Evolutionary conservation across 1,140 invertebrate genomes (phyloP), one percentile per base, ranked within the genome.

Genomic region (Drosophila sulfurigaster): DNA sequence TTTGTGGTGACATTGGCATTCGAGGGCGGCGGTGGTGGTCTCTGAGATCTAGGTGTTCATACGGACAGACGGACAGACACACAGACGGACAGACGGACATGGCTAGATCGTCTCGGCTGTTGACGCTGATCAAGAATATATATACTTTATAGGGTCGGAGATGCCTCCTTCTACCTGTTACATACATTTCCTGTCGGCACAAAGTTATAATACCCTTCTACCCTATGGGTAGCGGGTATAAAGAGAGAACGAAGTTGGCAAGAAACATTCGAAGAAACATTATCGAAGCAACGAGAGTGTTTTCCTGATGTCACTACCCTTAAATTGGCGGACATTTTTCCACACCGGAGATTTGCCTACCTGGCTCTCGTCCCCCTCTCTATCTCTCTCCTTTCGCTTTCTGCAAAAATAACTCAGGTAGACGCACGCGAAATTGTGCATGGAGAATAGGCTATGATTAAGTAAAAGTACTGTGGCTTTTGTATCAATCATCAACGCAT

Each of bases 271-370:
- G 16, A 28, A 25, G 13, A 49, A 51, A 51, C 20, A 38, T 48
- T 25, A 25, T 25, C 20, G 20, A 25, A 25, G 20, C 20, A 25
- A 59, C 57, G 78, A 81, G 80, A 88, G 85, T 85, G 83, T 88
- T 88, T 88, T 89, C 85, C 85, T 89, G 81, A 71, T 89, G 85
- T 89, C 85, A 85, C 89, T 88, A 88, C 85, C 85, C 85, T 83
- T 69, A 81, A 82, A 89, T 81, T 79, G 71, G 25, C 41, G 60
- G 60, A 52, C 81, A 75, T 85, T 88, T 88, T 88, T 88, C 85
- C 86, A 76, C 74, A 67, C 62, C 38, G 69, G 68, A 77, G 80
- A 76, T 60, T 46, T 38, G 1, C 20, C 15, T 56, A 64, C 59
- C 68, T 75, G 58, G 10, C 16, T 41, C 30, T 48, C 13, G 20